Base-by-base conservation (phyloP, 2,888 invertebrate genomes). In the Crossocerus cetratus region DNA sequence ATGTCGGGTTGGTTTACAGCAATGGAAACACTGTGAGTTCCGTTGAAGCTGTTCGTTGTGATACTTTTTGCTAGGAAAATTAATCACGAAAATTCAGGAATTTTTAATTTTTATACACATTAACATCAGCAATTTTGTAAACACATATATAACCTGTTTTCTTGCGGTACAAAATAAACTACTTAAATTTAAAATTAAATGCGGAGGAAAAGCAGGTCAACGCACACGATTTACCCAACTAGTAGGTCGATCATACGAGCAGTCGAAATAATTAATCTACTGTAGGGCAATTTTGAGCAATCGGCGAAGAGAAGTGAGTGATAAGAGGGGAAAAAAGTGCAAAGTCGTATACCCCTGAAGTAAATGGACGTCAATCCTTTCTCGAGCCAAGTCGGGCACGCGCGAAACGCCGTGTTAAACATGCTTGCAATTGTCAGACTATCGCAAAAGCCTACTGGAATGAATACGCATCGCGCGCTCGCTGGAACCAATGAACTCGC, bases 1-100 rank as follows among this genome's bases (percentile, higher is more conserved):
- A 97, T 96, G 77, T 92, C 93, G 64, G 90, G 86, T 75, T 93
- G 91, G 76, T 91, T 88, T 2, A 93, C 83, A 64, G 88, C 88
- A 53, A 90, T 87, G 66, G 91, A 84, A 49, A 90, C 86, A 84
- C 93, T 94, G 82, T 94, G 94, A 79, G 90, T 88, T 63, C 92
- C 92, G 81, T 91, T 87, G 60, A 92, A 90, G 77, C 93, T 92
- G 69, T 84, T 84, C 8, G 83, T 61, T 43, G 83, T 71, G 63
- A 85, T 70, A 59, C 78, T 84, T 78, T 77, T 84, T 55, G 78
- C 87, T 88, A 72, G 77, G 67, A 76, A 21, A 54, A 56, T 44
- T 11, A 8, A n/a, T n/a, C n/a, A n/a, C n/a, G 23, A 16, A 32
- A 32, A 16, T n/a, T 42, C 13, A 3, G 5, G 0, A 8, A 18